phyloP scores from a whole-genome alignment of 2,888 invertebrate genomes.

The Desoria tigrina region DNA sequence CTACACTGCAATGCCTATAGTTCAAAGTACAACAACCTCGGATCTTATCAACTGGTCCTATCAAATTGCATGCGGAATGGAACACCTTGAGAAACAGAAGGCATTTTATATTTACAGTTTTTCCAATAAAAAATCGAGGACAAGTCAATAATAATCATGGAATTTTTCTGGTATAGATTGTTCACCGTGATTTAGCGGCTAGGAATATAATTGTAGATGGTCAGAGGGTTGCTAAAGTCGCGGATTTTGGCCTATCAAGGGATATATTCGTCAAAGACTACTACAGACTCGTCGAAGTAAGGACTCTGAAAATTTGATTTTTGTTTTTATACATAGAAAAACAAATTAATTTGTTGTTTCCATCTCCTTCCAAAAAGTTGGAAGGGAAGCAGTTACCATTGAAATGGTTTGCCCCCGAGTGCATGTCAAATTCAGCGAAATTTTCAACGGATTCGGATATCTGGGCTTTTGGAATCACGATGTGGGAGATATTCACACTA shows the following conservation, averaged over 20 bases:
- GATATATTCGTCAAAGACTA: slow-evolving; percentile 18
- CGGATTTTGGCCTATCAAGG: slow-evolving; percentile 40
- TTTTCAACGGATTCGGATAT: slow-evolving; percentile 36
- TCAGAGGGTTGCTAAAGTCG: slow-evolving; percentile 25
- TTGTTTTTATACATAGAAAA: not conserved
- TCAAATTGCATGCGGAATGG: slow-evolving; percentile 36
- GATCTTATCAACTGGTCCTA: slow-evolving; percentile 37
- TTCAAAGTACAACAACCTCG: slow-evolving; percentile 18
- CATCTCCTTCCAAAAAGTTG: not conserved
- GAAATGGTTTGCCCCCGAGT: slow-evolving; percentile 34
- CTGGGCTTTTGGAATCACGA: slow-evolving; percentile 32
- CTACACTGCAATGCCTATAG: no score
- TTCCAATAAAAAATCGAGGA: no score
- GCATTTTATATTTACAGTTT: slow-evolving; percentile 8
- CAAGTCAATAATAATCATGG: no score
- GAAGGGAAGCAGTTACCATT: slow-evolving; percentile 22
- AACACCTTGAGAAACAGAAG: slow-evolving; percentile 25
- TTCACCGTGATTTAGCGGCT: slow-evolving; percentile 43
- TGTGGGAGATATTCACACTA: slow-evolving; percentile 37
- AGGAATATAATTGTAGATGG: slow-evolving; percentile 36
- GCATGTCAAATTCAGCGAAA: slow-evolving; percentile 9
- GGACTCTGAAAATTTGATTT: no score
- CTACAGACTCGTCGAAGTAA: slow-evolving; percentile 10
- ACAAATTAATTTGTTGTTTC: not conserved
- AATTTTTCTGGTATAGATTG: slow-evolving; percentile 18